Evolutionary conservation across 2,797 vertebrate species (phyloP).

Genomic region (Gobio occitaniae): DNA sequence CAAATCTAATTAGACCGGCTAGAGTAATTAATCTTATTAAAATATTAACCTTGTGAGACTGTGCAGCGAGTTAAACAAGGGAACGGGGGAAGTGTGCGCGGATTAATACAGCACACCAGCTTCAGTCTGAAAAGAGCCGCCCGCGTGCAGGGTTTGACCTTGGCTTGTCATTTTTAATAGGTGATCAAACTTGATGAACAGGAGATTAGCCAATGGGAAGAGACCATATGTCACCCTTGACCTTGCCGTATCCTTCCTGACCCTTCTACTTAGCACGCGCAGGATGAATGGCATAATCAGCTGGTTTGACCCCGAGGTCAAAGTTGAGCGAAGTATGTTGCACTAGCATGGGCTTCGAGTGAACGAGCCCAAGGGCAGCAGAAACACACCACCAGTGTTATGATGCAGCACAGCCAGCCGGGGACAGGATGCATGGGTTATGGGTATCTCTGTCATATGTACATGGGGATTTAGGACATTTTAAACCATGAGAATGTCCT

Average conservation of each 20-base stretch:
- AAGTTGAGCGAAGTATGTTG: constrained; percentile 32
- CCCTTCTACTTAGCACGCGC: constrained; percentile 36
- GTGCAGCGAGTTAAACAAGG: not conserved
- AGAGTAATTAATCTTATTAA: constrained; percentile 55
- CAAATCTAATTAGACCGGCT: constrained; percentile 47
- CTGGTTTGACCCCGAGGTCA: constrained; percentile 75
- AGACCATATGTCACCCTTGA: constrained; percentile 74
- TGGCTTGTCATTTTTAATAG: constrained; percentile 60
- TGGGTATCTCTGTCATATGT: not conserved
- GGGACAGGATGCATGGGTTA: not conserved
- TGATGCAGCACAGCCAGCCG: not conserved
- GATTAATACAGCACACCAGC: constrained; percentile 9
- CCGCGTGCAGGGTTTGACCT: constrained; percentile 44
- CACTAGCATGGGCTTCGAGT: not conserved
- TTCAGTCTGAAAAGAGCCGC: not conserved
- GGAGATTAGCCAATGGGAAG: constrained; percentile 51
- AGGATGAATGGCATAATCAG: constrained; percentile 69
- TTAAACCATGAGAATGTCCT: not conserved
- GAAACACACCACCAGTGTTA: not conserved
- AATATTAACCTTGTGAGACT: constrained; percentile 51
- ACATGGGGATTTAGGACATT: too few species aligned
- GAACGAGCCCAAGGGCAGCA: not conserved
- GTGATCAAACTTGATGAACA: constrained; percentile 62
- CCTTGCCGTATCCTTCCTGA: constrained; percentile 66
- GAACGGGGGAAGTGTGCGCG: constrained; percentile 2